These are phyloP conservation scores for Psammodynastes pulverulentus DNA, from an alignment of 2,113 vertebrate species.

Conservation along the genomic window DNA sequence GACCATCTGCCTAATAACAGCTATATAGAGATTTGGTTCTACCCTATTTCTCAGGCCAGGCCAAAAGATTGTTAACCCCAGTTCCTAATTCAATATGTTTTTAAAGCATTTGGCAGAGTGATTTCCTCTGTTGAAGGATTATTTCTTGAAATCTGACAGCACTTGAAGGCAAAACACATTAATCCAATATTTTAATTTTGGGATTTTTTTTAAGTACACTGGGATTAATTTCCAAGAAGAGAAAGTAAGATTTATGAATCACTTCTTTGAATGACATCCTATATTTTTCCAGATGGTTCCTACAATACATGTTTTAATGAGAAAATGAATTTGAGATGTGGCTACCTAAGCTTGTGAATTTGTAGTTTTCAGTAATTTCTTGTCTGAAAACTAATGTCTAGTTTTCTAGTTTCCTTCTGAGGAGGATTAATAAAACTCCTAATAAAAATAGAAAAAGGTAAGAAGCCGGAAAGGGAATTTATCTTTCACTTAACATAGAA, in stretches of 20 bases:
- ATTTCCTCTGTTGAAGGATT: not conserved
- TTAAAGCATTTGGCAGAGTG: not conserved
- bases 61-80: not conserved
- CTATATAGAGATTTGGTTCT: not conserved
- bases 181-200: not conserved
- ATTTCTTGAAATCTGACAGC: not conserved
- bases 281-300: not conserved
- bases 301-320: not conserved
- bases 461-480: accelerated
- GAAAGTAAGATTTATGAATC: not conserved
- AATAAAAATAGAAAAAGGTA: constrained; percentile 5
- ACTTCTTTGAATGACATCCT: not conserved
- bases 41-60: not conserved
- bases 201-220: not conserved
- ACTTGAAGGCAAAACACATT: not conserved
- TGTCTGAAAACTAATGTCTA: constrained; percentile 45
- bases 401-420: too few relatives aligned
- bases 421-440: constrained; percentile 11
- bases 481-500: not conserved
- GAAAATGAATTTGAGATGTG: not conserved
- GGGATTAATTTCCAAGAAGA: not conserved
- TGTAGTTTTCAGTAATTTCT: constrained; percentile 18
- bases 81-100: not conserved
- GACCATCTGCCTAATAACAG: not conserved
- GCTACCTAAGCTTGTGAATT: constrained; percentile 1